phyloP scores from a whole-genome alignment of 2,797 vertebrate genomes.

The Hydrocynus forskahlii region DNA sequence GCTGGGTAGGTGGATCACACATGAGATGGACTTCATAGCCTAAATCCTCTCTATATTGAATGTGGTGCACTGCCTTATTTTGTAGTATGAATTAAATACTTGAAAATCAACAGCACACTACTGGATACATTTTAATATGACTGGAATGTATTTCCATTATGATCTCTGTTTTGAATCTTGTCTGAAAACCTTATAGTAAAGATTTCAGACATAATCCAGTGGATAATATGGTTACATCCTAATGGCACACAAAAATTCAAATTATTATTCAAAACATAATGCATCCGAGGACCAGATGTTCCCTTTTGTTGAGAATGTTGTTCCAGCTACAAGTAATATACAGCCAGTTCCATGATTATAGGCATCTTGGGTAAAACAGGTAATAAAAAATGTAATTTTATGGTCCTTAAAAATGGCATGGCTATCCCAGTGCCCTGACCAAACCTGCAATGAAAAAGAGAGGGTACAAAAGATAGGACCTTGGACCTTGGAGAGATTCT shows the following conservation, averaged over 20 bases:
- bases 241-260: background rate
- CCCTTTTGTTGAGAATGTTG: background rate
- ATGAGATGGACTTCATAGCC: background rate
- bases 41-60: constrained; percentile 3
- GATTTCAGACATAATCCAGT: background rate
- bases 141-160: background rate
- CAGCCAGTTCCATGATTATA: too few relatives aligned
- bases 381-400: too few relatives aligned
- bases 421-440: too few relatives aligned
- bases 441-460: too few relatives aligned
- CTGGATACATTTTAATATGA: background rate
- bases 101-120: background rate
- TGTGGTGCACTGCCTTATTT: constrained; percentile 5
- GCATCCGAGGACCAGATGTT: background rate
- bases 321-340: background rate
- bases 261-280: background rate
- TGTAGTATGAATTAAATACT: background rate
- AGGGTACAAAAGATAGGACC: too few relatives aligned
- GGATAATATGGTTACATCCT: background rate
- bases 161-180: background rate
- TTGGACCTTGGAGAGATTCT: too few relatives aligned
- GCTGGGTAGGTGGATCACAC: constrained; percentile 5
- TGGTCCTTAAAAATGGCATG: too few relatives aligned
- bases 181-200: background rate
- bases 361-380: too few relatives aligned